phyloP scores from a whole-genome alignment of 2,888 invertebrate genomes.

The Fragum fragum region DNA sequence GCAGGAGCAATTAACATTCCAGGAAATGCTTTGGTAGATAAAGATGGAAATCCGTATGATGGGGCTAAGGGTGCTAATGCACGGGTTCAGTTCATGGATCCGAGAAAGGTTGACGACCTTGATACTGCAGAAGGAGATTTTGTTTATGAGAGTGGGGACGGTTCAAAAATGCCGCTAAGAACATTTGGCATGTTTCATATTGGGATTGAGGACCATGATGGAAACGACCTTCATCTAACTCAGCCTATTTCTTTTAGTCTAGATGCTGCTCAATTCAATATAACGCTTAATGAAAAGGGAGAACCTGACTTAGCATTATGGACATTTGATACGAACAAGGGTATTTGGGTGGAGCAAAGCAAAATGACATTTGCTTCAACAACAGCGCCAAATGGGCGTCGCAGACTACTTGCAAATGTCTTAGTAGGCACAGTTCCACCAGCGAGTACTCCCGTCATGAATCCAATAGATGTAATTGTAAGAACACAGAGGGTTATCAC shows the following conservation, averaged over 20 bases:
- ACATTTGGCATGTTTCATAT: slow-evolving; percentile 42
- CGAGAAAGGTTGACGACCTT: slow-evolving; percentile 27
- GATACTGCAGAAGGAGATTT: slow-evolving; percentile 48
- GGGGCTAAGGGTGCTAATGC: slow-evolving; percentile 32
- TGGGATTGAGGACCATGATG: slow-evolving; percentile 16
- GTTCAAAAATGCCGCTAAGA: slow-evolving; percentile 18
- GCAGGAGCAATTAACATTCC: slow-evolving; percentile 23
- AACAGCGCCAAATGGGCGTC: not conserved
- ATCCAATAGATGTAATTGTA: not conserved
- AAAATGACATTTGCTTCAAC: slow-evolving; percentile 17
- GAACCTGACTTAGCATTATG: slow-evolving; percentile 39
- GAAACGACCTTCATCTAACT: slow-evolving; percentile 18
- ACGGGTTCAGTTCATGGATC: slow-evolving; percentile 39
- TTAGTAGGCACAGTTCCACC: not conserved
- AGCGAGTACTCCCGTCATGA: not conserved
- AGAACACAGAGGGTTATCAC: not conserved
- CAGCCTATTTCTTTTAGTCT: slow-evolving; percentile 21
- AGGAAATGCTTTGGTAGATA: slow-evolving; percentile 20
- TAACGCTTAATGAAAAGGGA: slow-evolving; percentile 34
- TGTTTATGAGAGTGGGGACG: slow-evolving; percentile 28
- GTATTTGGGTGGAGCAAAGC: slow-evolving; percentile 35
- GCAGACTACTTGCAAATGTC: slow-evolving; percentile 21
- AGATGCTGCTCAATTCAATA: slow-evolving; percentile 34
- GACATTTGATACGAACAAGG: slow-evolving; percentile 45
- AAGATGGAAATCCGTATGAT: slow-evolving; percentile 28